phyloP scores from a whole-genome alignment of 2,113 vertebrate species.

The Sylvia atricapilla region DNA sequence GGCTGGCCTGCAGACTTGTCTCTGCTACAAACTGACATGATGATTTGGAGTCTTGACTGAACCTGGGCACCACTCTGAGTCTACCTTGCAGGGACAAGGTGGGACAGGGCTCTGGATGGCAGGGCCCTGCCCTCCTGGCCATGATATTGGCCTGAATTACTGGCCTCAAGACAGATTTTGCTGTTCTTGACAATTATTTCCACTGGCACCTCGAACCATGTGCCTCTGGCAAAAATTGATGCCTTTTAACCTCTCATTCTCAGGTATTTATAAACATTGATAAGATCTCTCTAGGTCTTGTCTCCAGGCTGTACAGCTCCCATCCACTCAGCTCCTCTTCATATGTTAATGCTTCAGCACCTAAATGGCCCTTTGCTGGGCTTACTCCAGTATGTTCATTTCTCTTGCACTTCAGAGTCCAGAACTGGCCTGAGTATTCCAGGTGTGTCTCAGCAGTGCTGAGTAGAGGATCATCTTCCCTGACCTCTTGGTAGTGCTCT shows the following conservation, averaged over 20 bases:
- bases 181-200: background rate
- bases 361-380: background rate
- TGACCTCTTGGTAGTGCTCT: background rate
- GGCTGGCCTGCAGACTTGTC: background rate
- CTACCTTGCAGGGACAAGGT: background rate
- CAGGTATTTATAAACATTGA: background rate
- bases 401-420: background rate
- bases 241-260: background rate
- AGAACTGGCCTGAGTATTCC: background rate
- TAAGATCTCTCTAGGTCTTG: background rate
- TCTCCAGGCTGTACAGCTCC: background rate
- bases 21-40: background rate
- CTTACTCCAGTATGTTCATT: background rate
- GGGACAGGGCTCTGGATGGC: background rate
- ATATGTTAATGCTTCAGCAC: background rate
- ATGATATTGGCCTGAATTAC: background rate
- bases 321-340: background rate
- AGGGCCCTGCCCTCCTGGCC: background rate
- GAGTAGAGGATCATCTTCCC: background rate
- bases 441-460: background rate
- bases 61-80: background rate
- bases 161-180: background rate
- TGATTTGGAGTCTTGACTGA: background rate
- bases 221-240: background rate
- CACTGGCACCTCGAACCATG: background rate